These are phyloP conservation scores for Castor canadensis DNA, from an alignment of 2,113 vertebrate genomes.

Conservation along the genomic window DNA sequence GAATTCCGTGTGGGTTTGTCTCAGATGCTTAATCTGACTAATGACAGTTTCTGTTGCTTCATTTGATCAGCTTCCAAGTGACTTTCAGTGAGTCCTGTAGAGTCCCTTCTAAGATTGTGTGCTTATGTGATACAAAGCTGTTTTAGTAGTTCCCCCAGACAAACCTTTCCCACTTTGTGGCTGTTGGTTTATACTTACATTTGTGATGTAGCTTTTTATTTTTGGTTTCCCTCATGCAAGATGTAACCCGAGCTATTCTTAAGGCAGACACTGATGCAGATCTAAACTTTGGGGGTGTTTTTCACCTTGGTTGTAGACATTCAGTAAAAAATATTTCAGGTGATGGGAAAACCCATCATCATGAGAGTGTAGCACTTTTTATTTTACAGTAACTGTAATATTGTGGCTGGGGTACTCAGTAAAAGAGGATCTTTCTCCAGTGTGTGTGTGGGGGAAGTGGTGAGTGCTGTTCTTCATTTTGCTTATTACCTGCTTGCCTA, in stretches of 20 bases:
- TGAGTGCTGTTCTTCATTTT: neutral
- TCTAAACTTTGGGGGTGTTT: constrained; percentile 48
- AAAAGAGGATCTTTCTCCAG: neutral
- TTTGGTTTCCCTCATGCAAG: neutral
- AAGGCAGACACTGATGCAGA: constrained; percentile 35
- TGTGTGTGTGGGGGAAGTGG: neutral
- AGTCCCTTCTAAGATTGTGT: neutral
- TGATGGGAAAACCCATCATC: neutral
- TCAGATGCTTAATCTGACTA: neutral
- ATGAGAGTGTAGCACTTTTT: neutral
- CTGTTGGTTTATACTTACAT: neutral
- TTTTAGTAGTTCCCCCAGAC: neutral
- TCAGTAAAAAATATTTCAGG: neutral
- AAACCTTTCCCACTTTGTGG: neutral
- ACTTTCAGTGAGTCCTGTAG: neutral
- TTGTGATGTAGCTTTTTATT: constrained; percentile 7
- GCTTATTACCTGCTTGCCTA: neutral
- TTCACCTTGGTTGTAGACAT: constrained; percentile 22
- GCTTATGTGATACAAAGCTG: neutral
- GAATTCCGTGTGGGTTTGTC: neutral
- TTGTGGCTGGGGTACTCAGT: neutral
- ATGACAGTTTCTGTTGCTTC: neutral
- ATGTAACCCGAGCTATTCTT: neutral
- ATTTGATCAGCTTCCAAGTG: neutral
- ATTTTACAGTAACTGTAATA: neutral